These are phyloP conservation scores for Aplysina aerophoba DNA, from an alignment of 37 sponge, comb jelly and placozoan species.

Conservation along the genomic window DNA sequence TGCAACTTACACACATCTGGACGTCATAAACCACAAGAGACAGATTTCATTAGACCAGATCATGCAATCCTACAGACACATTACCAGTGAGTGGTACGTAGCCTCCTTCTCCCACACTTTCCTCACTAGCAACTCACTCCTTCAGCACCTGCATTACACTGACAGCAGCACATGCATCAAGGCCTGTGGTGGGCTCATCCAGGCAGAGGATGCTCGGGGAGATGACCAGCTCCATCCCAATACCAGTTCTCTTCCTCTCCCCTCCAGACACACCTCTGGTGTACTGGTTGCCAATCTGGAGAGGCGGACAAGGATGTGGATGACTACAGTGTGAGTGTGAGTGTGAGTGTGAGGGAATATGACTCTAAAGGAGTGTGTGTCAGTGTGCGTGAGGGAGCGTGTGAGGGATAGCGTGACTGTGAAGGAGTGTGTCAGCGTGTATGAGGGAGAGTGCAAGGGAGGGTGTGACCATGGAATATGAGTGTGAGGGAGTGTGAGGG, in stretches of 20 bases:
- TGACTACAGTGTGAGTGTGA: background rate
- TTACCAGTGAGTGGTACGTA: no score
- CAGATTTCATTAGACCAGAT: no score
- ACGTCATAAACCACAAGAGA: background rate
- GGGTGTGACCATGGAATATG: background rate
- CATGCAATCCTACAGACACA: no score
- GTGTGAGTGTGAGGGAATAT: background rate
- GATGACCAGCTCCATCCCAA: conserved; percentile 81
- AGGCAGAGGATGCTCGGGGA: conserved; percentile 69
- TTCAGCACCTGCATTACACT: conserved; percentile 62
- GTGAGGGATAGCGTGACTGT: conserved; percentile 33
- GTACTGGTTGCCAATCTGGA: conserved; percentile 74
- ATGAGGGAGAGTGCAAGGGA: conserved; percentile 7
- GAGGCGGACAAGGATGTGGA: background rate
- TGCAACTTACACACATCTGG: no score
- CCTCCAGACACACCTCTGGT: conserved; percentile 80
- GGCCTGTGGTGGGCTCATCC: conserved; percentile 81
- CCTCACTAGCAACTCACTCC: conserved; percentile 21
- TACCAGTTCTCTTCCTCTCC: conserved; percentile 74
- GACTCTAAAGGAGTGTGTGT: no score
- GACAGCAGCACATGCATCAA: conserved; percentile 78
- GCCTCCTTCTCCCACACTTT: no score
- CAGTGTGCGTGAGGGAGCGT: conserved; percentile 1
- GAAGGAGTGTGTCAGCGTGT: conserved; percentile 34
- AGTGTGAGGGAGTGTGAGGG: background rate